Base-by-base conservation (phyloP, 1,140 invertebrate species). In the Bilobella aurantiaca region DNA sequence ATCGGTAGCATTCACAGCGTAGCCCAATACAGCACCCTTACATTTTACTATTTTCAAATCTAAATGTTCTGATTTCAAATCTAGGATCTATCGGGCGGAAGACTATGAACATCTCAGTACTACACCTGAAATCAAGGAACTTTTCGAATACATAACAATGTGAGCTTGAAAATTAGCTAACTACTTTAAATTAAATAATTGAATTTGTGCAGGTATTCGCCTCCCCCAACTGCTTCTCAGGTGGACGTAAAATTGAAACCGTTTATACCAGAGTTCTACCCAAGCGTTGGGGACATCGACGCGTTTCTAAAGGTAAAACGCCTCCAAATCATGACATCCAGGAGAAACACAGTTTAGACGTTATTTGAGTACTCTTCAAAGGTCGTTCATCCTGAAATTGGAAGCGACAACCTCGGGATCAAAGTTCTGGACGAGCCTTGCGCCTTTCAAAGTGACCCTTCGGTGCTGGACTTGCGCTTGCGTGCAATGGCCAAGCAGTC, bases 261-360 rank as follows among this genome's bases (percentile, higher is more conserved):
- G 0, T 99, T 98, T 75, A 87, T 98, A 62, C 94, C 95, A 0
- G 94, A 98, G 74, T 98, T 88, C 77, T 93, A 98, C 73, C 96
- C 96, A 25, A 91, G 94, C 8, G 94, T 99, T 30, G 96, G 96
- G 0, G 96, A 99, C 77, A 94, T 96, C 73, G 96, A 99, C 79
- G 93, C 94, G 3, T 98, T 99, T 77, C 84, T 99, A 29, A 98
- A 98, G 81, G 69, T 67, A 59, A 64, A 81, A 12, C 14, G 8
- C 5, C 21, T 3, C 12, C 14, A 53, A 12, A 53, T 23, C 3
- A 23, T 12, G 5, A 53, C 25, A 42, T 37, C 34, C 28, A 47
- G 14, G 8, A 84, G 32, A 71, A 16, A 42, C 66, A 21, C 74
- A 70, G 23, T 75, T 21, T 27, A 23, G 2, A 5, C n/a, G n/a